Evolutionary conservation across 2,888 invertebrate genomes (phyloP).

Genomic region (Parnassius glacialis): DNA sequence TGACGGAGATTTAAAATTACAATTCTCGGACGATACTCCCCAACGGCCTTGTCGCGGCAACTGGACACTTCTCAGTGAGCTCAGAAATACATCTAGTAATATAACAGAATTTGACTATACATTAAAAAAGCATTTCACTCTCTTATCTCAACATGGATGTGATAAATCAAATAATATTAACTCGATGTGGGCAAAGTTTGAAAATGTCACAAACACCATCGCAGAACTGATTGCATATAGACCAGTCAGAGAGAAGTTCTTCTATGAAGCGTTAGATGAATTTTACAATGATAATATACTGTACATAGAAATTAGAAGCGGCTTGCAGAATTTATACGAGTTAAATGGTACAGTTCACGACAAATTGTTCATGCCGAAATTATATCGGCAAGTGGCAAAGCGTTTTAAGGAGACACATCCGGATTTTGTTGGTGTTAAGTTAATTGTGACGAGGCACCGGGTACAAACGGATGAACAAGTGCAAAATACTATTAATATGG

Average conservation of each 20-base stretch:
- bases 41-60: slow-evolving; percentile 52
- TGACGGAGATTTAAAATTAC: slow-evolving; percentile 50
- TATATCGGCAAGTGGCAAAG: slow-evolving; percentile 79
- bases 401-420: slow-evolving; percentile 81
- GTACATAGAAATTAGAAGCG: slow-evolving; percentile 85
- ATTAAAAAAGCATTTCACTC: slow-evolving; percentile 76
- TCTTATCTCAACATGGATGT: slow-evolving; percentile 68
- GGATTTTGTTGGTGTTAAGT: slow-evolving; percentile 84
- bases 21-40: slow-evolving; percentile 56
- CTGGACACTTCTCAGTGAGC: slow-evolving; percentile 76
- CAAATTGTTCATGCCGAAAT: slow-evolving; percentile 71
- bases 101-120: slow-evolving; percentile 71
- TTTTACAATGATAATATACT: slow-evolving; percentile 85
- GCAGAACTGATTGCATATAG: slow-evolving; percentile 80
- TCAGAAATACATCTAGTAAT: slow-evolving; percentile 65
- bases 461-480: slow-evolving; percentile 54
- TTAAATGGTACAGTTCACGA: slow-evolving; percentile 80
- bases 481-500: slow-evolving; percentile 56
- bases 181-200: slow-evolving; percentile 82
- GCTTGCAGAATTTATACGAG: slow-evolving; percentile 82
- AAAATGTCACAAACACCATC: slow-evolving; percentile 72
- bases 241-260: slow-evolving; percentile 83
- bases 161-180: slow-evolving; percentile 71
- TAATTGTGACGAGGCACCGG: slow-evolving; percentile 79
- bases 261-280: slow-evolving; percentile 82